phyloP scores from a whole-genome alignment of 1,140 invertebrate genomes.

The Drosophila ficusphila region DNA sequence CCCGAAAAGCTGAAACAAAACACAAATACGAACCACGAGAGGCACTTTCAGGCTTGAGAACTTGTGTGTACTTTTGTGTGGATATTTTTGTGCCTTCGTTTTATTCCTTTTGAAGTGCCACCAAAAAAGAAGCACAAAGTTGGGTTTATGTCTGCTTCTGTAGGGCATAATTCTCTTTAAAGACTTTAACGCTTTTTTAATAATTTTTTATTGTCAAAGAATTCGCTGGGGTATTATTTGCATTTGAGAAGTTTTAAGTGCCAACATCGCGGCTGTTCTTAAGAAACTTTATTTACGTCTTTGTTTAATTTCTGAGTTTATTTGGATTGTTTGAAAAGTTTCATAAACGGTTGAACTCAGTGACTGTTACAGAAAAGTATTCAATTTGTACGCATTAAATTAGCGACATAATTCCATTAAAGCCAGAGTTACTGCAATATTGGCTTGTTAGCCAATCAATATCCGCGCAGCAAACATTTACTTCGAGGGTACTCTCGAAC shows the following conservation, averaged over 20 bases:
- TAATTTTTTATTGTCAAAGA: slow-evolving; percentile 72
- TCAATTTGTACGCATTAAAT: neutral
- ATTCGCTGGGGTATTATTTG: slow-evolving; percentile 27
- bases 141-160: slow-evolving; percentile 54
- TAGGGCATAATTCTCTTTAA: slow-evolving; percentile 66
- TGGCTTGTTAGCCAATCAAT: slow-evolving; percentile 4
- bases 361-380: neutral
- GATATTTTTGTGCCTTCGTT: slow-evolving; percentile 59
- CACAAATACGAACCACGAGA: slow-evolving; percentile 32
- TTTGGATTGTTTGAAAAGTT: slow-evolving; percentile 28
- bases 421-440: slow-evolving; percentile 1
- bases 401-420: slow-evolving; percentile 10
- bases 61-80: slow-evolving; percentile 59
- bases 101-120: slow-evolving; percentile 76
- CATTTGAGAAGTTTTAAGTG: slow-evolving; percentile 52
- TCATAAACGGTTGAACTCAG: slow-evolving; percentile 8
- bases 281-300: slow-evolving; percentile 27
- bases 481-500: slow-evolving; percentile 18
- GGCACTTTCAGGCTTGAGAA: slow-evolving; percentile 43
- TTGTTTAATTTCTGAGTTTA: slow-evolving; percentile 47
- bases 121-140: slow-evolving; percentile 46
- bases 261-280: slow-evolving; percentile 9
- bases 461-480: neutral
- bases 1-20: slow-evolving; percentile 29
- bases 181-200: slow-evolving; percentile 77